These are phyloP conservation scores for Lasioglossum villosulum DNA, from an alignment of 2,888 invertebrate species.

Conservation along the genomic window DNA sequence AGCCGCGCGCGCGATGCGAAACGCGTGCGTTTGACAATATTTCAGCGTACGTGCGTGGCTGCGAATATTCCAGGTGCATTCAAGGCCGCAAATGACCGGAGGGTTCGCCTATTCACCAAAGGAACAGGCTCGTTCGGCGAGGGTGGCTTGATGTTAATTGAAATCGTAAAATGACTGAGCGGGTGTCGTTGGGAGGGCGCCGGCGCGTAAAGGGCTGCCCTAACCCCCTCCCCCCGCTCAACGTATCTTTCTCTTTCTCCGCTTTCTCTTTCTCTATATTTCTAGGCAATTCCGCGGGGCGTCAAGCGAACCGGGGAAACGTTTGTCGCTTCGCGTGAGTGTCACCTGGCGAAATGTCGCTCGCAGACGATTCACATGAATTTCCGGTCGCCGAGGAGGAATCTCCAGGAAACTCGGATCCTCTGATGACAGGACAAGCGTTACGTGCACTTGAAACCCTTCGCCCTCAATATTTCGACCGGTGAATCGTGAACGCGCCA, in stretches of 20 bases:
- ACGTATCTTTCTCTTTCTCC: slow-evolving; percentile 1
- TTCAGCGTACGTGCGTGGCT: slow-evolving; percentile 31
- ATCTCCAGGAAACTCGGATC: slow-evolving; percentile 21
- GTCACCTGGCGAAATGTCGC: slow-evolving; percentile 50
- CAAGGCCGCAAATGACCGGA: slow-evolving; percentile 46
- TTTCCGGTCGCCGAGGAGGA: slow-evolving; percentile 37
- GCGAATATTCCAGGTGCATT: slow-evolving; percentile 45
- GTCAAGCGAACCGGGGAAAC: slow-evolving; percentile 71
- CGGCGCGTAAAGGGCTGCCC: slow-evolving; percentile 21
- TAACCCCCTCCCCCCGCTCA: neutral
- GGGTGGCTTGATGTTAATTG: slow-evolving; percentile 70
- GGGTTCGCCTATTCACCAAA: slow-evolving; percentile 42
- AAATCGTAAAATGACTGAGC: slow-evolving; percentile 71
- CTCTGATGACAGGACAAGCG: slow-evolving; percentile 2
- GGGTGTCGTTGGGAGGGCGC: slow-evolving; percentile 40
- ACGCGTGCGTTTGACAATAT: slow-evolving; percentile 59
- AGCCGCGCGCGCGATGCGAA: slow-evolving; percentile 13
- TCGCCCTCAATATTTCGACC: slow-evolving; percentile 5
- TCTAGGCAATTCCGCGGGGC: slow-evolving; percentile 69
- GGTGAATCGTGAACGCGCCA: slow-evolving; percentile 20
- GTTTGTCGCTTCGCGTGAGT: slow-evolving; percentile 62
- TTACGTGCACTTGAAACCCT: slow-evolving; percentile 11
- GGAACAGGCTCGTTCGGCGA: slow-evolving; percentile 38
- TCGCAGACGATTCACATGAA: slow-evolving; percentile 52
- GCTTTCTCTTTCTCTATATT: slow-evolving; percentile 50